phyloP scores from a whole-genome alignment of 1,140 invertebrate species.

The Zaprionus africanus region DNA sequence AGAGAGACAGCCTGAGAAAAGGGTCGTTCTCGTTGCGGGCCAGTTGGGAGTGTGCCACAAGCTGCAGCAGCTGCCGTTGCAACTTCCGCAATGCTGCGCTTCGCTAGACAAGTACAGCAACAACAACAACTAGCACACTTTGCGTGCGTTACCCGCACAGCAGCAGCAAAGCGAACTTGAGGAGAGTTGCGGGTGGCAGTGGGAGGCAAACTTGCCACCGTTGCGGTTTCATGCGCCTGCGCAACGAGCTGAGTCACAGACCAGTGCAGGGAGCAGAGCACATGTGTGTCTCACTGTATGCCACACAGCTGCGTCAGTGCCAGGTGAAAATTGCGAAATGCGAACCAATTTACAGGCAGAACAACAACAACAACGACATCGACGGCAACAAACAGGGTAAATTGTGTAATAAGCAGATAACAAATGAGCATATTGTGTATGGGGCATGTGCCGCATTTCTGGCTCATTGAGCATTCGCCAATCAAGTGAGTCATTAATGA shows the following conservation, averaged over 20 bases:
- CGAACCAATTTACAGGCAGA: constrained; percentile 52
- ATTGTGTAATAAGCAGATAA: constrained; percentile 76
- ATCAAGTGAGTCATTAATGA: constrained; percentile 64
- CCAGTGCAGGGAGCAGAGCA: not conserved
- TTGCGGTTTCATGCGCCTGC: constrained; percentile 60
- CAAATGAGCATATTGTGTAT: constrained; percentile 54
- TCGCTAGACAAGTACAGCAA: constrained; percentile 45
- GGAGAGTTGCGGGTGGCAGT: constrained; percentile 17
- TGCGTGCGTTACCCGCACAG: constrained; percentile 70
- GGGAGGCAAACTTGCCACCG: constrained; percentile 44
- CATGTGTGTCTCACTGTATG: constrained; percentile 20
- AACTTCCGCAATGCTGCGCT: constrained; percentile 67
- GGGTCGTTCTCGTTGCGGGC: constrained; percentile 31
- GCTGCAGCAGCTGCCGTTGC: constrained; percentile 46
- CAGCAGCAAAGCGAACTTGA: constrained; percentile 8
- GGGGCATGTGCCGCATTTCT: constrained; percentile 63
- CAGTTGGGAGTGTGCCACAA: constrained; percentile 41
- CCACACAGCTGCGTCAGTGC: constrained; percentile 54
- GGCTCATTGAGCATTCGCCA: constrained; percentile 60
- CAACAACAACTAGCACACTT: constrained; percentile 45
- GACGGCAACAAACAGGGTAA: constrained; percentile 24
- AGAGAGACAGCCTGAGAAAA: constrained; percentile 50
- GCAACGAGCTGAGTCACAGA: constrained; percentile 54
- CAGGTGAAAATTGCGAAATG: constrained; percentile 77
- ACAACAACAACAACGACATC: constrained; percentile 13